phyloP scores from a whole-genome alignment of 2,113 vertebrate species.

The Lepisosteus osseus region DNA sequence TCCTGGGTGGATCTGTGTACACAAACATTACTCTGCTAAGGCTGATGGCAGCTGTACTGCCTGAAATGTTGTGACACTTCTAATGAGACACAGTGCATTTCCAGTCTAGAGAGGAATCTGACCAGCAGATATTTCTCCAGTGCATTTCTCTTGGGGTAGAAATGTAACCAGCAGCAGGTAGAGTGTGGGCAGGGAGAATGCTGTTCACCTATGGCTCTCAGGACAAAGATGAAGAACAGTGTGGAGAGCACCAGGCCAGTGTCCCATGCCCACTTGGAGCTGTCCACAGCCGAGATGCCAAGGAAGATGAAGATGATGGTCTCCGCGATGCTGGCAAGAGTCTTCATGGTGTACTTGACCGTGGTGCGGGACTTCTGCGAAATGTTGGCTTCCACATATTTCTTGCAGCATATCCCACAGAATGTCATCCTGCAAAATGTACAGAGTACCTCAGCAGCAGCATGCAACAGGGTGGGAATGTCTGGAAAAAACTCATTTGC shows the following conservation, averaged over 20 bases:
- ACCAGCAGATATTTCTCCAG: too few relatives aligned
- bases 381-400: conserved; percentile 96
- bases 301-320: conserved; percentile 97
- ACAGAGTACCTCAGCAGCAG: not conserved
- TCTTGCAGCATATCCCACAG: conserved; percentile 92
- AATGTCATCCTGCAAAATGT: conserved; percentile 79
- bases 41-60: too few relatives aligned
- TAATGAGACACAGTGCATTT: not conserved
- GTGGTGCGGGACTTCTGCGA: conserved; percentile 95
- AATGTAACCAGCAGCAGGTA: not conserved
- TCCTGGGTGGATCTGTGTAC: too few relatives aligned
- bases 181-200: not conserved
- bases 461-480: too few relatives aligned
- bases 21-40: too few relatives aligned
- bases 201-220: conserved; percentile 84
- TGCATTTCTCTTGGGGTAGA: too few relatives aligned
- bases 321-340: conserved; percentile 89
- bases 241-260: conserved; percentile 88
- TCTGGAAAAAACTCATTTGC: too few relatives aligned
- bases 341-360: conserved; percentile 97
- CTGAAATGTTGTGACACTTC: too few relatives aligned
- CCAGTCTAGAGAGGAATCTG: too few relatives aligned
- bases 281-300: conserved; percentile 92
- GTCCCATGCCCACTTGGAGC: conserved; percentile 96
- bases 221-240: conserved; percentile 88